Conservation (phyloP, 2,888 invertebrate species). For the Gibbula magus region DNA sequence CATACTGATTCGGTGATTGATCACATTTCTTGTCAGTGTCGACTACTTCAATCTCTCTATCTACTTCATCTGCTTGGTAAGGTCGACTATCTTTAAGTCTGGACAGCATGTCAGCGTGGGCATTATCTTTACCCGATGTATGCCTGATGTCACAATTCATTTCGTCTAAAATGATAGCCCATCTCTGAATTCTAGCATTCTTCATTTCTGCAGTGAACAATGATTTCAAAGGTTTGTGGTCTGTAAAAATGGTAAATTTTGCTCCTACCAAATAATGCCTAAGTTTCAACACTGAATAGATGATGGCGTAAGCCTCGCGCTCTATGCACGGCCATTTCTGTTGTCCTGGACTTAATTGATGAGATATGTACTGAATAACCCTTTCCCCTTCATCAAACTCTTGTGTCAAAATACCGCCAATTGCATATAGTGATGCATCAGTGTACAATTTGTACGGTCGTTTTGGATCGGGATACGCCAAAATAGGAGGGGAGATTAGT, state of each 20-base stretch:
- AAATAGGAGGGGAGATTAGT: neutral
- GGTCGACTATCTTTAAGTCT: neutral
- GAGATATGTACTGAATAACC: conserved; percentile 19
- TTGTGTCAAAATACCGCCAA: neutral
- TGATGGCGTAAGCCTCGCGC: conserved; percentile 4
- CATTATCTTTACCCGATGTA: neutral
- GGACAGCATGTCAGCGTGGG: neutral
- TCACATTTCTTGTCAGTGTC: neutral
- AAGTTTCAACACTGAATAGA: neutral
- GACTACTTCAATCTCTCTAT: neutral
- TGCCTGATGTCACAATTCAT: conserved; percentile 9
- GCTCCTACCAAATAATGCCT: neutral
- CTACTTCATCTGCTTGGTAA: neutral
- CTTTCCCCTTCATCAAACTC: too few species aligned
- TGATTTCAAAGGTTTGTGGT: conserved; percentile 24
- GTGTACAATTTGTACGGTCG: conserved; percentile 10
- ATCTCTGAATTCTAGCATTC: conserved; percentile 8
- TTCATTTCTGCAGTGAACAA: conserved; percentile 16
- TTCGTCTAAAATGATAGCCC: neutral
- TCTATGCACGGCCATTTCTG: conserved; percentile 24
- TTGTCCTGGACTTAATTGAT: neutral
- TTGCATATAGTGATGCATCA: conserved; percentile 17
- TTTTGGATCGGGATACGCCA: conserved; percentile 15
- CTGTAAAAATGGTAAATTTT: conserved; percentile 17
- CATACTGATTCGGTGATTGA: neutral